A percentile compares a stretch with the other conserved stretches of the same genome.
Conservation (phyloP, 2,113 vertebrate species). For the Candoia aspera region DNA sequence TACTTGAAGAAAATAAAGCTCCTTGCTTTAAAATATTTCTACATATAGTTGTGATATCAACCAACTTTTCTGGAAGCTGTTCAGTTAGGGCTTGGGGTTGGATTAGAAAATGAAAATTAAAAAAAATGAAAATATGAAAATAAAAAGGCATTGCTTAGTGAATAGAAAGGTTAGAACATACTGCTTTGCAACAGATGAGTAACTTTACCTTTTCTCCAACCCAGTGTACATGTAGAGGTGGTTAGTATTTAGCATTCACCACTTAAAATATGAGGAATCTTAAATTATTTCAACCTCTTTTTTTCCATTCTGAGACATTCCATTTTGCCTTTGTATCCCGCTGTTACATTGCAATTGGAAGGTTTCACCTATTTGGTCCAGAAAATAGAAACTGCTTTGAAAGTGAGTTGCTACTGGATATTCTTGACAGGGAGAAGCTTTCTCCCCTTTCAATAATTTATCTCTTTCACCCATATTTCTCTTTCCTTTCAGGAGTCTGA, state of each 20-base stretch:
- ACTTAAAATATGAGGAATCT: not conserved
- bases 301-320: not conserved
- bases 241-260: not conserved
- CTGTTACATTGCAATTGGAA: not conserved
- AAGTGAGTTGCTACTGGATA: not conserved
- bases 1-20: not conserved
- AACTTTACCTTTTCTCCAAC: not conserved
- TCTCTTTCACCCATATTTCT: not conserved
- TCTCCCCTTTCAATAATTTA: constrained; percentile 17
- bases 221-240: not conserved
- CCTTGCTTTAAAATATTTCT: not conserved
- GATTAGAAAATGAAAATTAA: no score
- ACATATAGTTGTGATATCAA: not conserved
- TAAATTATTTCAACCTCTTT: not conserved
- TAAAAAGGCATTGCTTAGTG: not conserved
- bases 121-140: not conserved
- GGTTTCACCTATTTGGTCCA: constrained; percentile 1
- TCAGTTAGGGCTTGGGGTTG: no score
- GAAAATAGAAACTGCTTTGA: not conserved
- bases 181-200: not conserved
- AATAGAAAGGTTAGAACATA: not conserved
- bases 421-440: not conserved
- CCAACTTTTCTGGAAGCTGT: no score
- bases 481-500: constrained; percentile 23
- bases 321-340: not conserved